Base-by-base conservation (phyloP, 2,888 invertebrate species). In the Glyphotaelius pellucidus region DNA sequence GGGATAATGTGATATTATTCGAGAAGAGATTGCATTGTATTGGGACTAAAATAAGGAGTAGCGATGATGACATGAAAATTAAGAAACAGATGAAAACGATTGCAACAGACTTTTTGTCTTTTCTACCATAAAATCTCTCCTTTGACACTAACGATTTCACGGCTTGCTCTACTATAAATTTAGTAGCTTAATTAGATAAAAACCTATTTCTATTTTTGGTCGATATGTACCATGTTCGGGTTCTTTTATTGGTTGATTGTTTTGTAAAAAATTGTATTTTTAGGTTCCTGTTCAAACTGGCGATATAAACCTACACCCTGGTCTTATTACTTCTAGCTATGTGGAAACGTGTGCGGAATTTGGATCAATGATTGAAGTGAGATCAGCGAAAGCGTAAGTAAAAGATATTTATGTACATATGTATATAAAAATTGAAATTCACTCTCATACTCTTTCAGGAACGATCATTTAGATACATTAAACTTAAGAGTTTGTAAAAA, bases 291-390 rank as follows among this genome's bases (percentile, higher is more conserved):
- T 95, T 1, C 95, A 96, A 93, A 94, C 94, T 1, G 96, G 96
- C 9, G 95, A 95, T 90, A 95, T 95, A 0, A 94, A 96, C 88
- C 91, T 95, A 0, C 96, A 96, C 84, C 95, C 95, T 4, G 94
- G 94, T 85, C 94, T 94, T 95, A 96, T 96, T 84, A 96, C 96
- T 0, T 94, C 94, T 0, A 95, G 95, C 25, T 97, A 97, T 93
- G 95, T 97, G 0, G 95, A 95, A 30, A 95, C 96, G 0, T 95
- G 96, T 9, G 95, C 96, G 0, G 94, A 95, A 93, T 96, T 97
- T 90, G 97, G 97, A 1, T 94, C 95, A 15, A 94, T 96, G 91
- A 96, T 97, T n/a, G 97, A 98, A 95, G 97, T 97, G 0, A 96
- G 98, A 86, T 96, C 97, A 2, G 98, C 96, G 0, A 96, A 96